A percentile compares a stretch with the other conserved stretches of the same genome.
Evolutionary conservation across 2,888 invertebrate species (phyloP).

Genomic region (Plagodis pulveraria): DNA sequence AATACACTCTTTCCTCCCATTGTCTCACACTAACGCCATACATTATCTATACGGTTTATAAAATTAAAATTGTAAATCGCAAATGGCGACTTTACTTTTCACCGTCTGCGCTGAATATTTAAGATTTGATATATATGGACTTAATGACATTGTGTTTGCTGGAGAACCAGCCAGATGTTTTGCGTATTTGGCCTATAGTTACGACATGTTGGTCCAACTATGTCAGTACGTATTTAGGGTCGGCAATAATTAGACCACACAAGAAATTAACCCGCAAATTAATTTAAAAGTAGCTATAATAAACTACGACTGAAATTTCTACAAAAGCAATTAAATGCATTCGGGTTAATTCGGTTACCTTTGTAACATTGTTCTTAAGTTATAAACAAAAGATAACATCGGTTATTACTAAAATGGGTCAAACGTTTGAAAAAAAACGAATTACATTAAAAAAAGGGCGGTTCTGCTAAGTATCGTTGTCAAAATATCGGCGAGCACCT

Average conservation of each 20-base stretch:
- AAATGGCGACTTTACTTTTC: too few species aligned
- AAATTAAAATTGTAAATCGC: background rate
- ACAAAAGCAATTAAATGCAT: conserved; percentile 24
- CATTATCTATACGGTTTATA: conserved; percentile 44
- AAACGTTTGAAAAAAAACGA: conserved; percentile 66
- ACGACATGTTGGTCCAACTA: too few species aligned
- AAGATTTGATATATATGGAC: too few species aligned
- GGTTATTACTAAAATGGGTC: conserved; percentile 68
- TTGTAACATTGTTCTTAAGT: conserved; percentile 54
- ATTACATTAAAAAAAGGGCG: conserved; percentile 73
- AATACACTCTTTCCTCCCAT: conserved; percentile 81
- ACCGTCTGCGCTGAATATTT: too few species aligned
- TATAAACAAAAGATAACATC: conserved; percentile 61
- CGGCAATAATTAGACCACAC: too few species aligned
- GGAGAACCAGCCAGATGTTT: too few species aligned
- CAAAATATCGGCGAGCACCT: conserved; percentile 81
- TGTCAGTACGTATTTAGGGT: too few species aligned
- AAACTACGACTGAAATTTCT: conserved; percentile 9
- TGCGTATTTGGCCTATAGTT: too few species aligned
- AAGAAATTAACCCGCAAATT: background rate
- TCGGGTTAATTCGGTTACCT: conserved; percentile 21
- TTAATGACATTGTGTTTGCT: too few species aligned
- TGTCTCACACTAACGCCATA: conserved; percentile 59
- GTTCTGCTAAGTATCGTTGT: conserved; percentile 82
- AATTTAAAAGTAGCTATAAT: background rate